phyloP scores from a whole-genome alignment of 2,888 invertebrate species.

The Parasteatoda lunata region DNA sequence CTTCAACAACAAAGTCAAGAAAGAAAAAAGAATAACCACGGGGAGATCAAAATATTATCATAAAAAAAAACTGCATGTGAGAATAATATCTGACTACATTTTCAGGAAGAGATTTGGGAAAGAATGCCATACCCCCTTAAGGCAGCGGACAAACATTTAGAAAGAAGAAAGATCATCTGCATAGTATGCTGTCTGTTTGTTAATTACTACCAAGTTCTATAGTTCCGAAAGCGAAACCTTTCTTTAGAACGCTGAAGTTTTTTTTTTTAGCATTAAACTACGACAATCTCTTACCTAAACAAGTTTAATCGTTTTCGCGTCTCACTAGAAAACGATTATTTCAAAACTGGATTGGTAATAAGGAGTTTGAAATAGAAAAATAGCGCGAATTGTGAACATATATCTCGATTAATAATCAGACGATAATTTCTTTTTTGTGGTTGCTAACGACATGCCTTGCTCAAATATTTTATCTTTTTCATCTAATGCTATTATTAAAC shows the following conservation, averaged over 20 bases:
- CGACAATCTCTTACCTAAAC: conserved; percentile 8
- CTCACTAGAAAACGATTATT: neutral
- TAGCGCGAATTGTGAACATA: neutral
- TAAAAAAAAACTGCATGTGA: conserved; percentile 18
- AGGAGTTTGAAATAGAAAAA: conserved; percentile 1
- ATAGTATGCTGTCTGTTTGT: conserved; percentile 25
- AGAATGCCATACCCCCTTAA: conserved; percentile 43
- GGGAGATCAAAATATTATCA: conserved; percentile 47
- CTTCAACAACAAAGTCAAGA: conserved; percentile 35
- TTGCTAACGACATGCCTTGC: neutral
- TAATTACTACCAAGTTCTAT: conserved; percentile 48
- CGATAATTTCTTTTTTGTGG: neutral
- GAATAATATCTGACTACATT: conserved; percentile 21
- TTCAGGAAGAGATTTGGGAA: conserved; percentile 55
- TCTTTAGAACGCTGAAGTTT: conserved; percentile 11
- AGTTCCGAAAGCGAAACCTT: conserved; percentile 57
- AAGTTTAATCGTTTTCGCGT: neutral
- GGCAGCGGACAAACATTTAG: conserved; percentile 42
- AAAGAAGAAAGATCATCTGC: conserved; percentile 5
- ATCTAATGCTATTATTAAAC: conserved; percentile 40
- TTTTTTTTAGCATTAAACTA: conserved; percentile 12
- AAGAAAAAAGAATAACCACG: neutral
- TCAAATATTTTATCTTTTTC: conserved; percentile 25
- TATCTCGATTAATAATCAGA: conserved; percentile 5
- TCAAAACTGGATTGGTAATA: neutral